Base-by-base conservation (phyloP, 2,797 vertebrate genomes). In the Acridotheres tristis region DNA sequence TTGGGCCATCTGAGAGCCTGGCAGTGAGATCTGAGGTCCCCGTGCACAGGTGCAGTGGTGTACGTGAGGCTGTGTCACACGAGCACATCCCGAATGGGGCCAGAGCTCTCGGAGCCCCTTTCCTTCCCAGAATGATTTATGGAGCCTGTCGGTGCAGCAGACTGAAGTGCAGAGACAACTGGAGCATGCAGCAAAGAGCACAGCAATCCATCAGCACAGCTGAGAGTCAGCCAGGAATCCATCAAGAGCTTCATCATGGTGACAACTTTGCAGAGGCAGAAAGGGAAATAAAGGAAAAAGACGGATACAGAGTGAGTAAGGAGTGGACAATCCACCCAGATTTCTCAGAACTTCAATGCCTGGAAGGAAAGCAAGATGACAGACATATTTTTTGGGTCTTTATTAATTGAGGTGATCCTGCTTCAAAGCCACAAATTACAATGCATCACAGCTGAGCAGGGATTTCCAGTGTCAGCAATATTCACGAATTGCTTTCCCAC, bases 121-220 rank as follows among this genome's bases (percentile, higher is more conserved):
- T 19, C 85, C 90, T 94, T 93, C 93, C 65, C 16, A 19, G 34
- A 10, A 68, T 96, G 97, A 98, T 98, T 97, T 94, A 97, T 96
- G 91, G 94, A 69, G 40, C 45, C 94, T 96, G 97, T 90, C 97
- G 93, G 23, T 82, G 81, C 53, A 62, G 88, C 91, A 85, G 96
- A 63, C 78, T 77, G 93, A 94, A 69, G 48, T 21, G 30, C 36
- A 51, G 82, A 59, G 89, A 95, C 96, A 92, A 74, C 90, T 77
- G 94, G 89, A 94, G 88, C 62, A 30, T 36, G 65, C 79, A 29
- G 89, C 75, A 69, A 27, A 57, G 73, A 32, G 89, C 73, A 40
- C 42, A 75, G 96, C 89, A 78, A 89, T 93, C 95, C 90, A 63
- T 94, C 97, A 93, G 81, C 58, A n/a, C 0, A 7, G 61, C 38